These are phyloP conservation scores for Tursiops truncatus DNA, from an alignment of 2,113 vertebrate species.

Conservation along the genomic window DNA sequence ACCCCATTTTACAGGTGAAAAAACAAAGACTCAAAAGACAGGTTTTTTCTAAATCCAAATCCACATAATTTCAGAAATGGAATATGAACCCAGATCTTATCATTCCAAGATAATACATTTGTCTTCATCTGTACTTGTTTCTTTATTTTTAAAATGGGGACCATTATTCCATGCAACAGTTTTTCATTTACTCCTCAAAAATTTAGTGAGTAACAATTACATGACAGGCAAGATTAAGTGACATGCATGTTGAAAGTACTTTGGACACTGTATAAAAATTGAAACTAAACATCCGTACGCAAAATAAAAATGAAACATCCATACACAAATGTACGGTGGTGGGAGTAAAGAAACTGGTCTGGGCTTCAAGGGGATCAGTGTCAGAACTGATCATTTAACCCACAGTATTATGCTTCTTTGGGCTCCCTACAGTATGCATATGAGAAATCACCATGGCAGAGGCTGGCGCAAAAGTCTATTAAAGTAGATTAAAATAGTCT, in stretches of 20 bases:
- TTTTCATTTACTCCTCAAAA: constrained; percentile 33
- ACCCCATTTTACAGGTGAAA: constrained; percentile 4
- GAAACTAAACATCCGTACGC: neutral
- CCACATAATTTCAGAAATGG: constrained; percentile 17
- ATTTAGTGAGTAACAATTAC: neutral
- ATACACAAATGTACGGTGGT: neutral
- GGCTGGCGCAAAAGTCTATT: neutral
- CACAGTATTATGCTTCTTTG: neutral
- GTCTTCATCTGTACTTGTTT: constrained; percentile 12
- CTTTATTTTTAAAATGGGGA: constrained; percentile 16
- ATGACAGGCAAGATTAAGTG: neutral
- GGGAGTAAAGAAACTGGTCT: neutral
- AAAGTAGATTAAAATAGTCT: neutral
- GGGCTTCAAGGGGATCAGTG: neutral
- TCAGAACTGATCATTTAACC: neutral
- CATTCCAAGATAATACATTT: neutral
- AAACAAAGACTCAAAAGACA: neutral
- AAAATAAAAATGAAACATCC: constrained; percentile 12
- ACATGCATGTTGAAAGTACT: neutral
- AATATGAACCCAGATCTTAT: constrained; percentile 60
- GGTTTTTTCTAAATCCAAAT: neutral
- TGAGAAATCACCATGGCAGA: neutral
- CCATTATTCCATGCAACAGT: neutral
- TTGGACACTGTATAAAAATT: neutral
- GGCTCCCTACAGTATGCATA: neutral